Evolutionary conservation across 2,797 vertebrate genomes (phyloP).

Genomic region (Amphiprion clarkii): DNA sequence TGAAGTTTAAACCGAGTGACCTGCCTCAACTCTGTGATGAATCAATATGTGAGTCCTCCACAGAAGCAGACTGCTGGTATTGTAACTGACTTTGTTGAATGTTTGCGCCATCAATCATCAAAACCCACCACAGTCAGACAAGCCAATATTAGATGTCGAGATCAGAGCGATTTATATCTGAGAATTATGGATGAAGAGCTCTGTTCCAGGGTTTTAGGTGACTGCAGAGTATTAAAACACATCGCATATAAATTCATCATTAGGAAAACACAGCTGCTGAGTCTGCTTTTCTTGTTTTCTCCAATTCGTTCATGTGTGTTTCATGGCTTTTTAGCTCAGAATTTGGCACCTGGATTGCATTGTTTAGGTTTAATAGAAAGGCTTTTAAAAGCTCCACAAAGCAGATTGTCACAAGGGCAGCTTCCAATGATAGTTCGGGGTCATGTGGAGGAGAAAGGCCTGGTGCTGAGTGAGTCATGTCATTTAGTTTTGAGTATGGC

Average conservation of each 20-base stretch:
- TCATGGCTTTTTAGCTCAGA: conserved; percentile 21
- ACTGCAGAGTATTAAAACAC: conserved; percentile 77
- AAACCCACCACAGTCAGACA: conserved; percentile 67
- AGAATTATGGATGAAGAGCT: conserved; percentile 66
- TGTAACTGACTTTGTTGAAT: conserved; percentile 59
- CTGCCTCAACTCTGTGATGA: conserved; percentile 33
- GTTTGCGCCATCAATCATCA: conserved; percentile 74
- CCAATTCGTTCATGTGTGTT: conserved; percentile 21
- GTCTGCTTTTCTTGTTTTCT: conserved; percentile 48
- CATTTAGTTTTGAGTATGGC: conserved; percentile 24
- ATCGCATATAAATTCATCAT: conserved; percentile 62
- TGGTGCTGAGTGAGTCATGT: conserved; percentile 24
- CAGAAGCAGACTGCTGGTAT: conserved; percentile 45
- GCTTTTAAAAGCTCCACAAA: conserved; percentile 30
- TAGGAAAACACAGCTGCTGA: conserved; percentile 67
- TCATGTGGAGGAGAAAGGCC: conserved; percentile 15
- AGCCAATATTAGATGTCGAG: conserved; percentile 67
- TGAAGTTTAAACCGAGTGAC: conserved; percentile 38
- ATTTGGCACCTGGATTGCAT: conserved; percentile 46
- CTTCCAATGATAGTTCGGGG: conserved; percentile 14
- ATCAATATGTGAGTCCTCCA: conserved; percentile 39
- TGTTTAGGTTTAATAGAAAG: conserved; percentile 24
- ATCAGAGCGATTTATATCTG: conserved; percentile 65
- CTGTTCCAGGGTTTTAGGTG: conserved; percentile 64
- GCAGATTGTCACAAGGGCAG: conserved; percentile 37